Evolutionary conservation across 2,888 invertebrate species (phyloP), one percentile per base, ranked within the genome.

Genomic region (Glyphotaelius pellucidus): DNA sequence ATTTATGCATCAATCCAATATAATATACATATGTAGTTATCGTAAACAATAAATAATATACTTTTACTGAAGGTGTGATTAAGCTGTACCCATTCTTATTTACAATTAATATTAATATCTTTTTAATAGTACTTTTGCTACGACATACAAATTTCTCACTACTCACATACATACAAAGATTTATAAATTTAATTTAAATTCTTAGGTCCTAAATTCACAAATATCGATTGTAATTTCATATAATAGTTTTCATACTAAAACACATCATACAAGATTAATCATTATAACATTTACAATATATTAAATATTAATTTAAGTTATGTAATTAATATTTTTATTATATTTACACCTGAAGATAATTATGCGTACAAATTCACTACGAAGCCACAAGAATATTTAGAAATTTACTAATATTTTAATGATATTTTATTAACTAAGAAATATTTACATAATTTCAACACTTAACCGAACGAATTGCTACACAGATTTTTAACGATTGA

Each of bases 371-470:
- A 86, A 42, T 42, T 42, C 42, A 38, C 86, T 86, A 86, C 86
- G 86, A 86, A 86, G 86, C 86, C 35, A 35, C 38, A 86, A 42
- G 38, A 42, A 42, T 86, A 30, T 42, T 42, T 42, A 86, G 42
- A 86, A 86, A 38, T 86, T 86, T 42, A 47, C 86, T 86, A 86
- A 86, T 67, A 42, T 42, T 30, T 30, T 11, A 42, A 42, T 14
- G 14, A 47, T 86, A 86, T 30, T 42, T 85, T 38, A 42, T 86
- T 86, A 42, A 86, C 42, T 86, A 86, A 47, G 83, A 83, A 83
- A 86, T 86, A 86, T 86, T 14, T 86, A 86, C 86, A 86, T 15
- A 86, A 86, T 42, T n/a, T 42, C 86, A 86, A 86, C 86, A 86
- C 86, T 86, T 86, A 67, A 83, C 86, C 86, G 86, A 86, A 38